A percentile compares a stretch with the other conserved stretches of the same genome.
Evolutionary conservation across 2,888 invertebrate species (phyloP).

Genomic region (Dyspetes luteomarginatus): DNA sequence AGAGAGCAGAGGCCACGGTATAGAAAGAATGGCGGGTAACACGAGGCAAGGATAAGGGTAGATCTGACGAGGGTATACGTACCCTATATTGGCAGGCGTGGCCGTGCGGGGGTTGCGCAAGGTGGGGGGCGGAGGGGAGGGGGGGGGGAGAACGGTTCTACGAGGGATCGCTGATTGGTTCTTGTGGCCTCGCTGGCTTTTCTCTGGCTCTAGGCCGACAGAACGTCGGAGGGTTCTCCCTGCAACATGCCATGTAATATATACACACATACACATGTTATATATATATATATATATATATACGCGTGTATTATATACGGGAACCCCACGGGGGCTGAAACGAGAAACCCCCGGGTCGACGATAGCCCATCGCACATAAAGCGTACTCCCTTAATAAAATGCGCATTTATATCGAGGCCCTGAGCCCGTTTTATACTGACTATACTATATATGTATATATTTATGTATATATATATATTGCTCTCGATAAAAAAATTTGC

Average conservation of each 20-base stretch:
- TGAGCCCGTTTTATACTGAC: constrained; percentile 46
- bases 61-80: constrained; percentile 79
- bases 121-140: constrained; percentile 75
- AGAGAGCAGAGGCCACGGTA: constrained; percentile 69
- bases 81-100: constrained; percentile 83
- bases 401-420: constrained; percentile 79
- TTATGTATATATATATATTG: constrained; percentile 69
- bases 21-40: constrained; percentile 70
- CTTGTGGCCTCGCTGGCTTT: constrained; percentile 67
- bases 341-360: constrained; percentile 66
- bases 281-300: not conserved
- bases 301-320: not conserved
- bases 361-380: constrained; percentile 70
- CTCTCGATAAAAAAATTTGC: constrained; percentile 71
- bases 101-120: constrained; percentile 75
- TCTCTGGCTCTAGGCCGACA: constrained; percentile 71
- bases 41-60: constrained; percentile 68
- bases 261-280: not conserved
- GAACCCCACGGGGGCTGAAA: constrained; percentile 69
- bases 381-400: constrained; percentile 78
- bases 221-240: constrained; percentile 70
- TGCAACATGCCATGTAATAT: not conserved
- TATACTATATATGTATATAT: not conserved
- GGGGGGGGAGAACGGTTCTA: constrained; percentile 76
- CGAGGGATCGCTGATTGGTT: constrained; percentile 81